Base-by-base conservation (phyloP, 2,113 vertebrate species). In the Microcebus griseorufus region DNA sequence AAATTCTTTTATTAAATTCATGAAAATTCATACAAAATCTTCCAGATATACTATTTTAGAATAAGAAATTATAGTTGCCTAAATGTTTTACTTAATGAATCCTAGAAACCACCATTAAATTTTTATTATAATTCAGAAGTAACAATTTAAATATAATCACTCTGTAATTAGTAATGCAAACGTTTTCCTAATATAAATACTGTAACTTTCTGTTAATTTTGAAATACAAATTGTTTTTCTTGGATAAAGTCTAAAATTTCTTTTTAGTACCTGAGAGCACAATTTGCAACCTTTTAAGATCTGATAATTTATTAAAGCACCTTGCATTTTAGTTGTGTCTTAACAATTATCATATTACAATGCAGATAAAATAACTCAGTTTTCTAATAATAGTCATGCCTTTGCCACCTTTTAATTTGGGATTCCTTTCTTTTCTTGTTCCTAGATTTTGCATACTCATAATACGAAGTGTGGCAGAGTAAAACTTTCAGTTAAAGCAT, bases 121-220 rank as follows among this genome's bases (percentile, higher is more conserved):
- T 78, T 88, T 94, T 81, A 79, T 48, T 76, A 29, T 97, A 99
- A 96, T 98, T 81, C 85, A 98, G 98, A 18, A 96, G 95, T 53
- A 96, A 94, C 27, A 97, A 98, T 11, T 98, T 98, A 48, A 93
- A 87, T 72, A 53, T 82, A 64, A 51, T 60, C 29, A 93, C 17
- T 42, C 9, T 94, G 17, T 96, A 60, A 79, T 55, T 10, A 55
- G 13, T 84, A 76, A 65, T 90, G 14, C 48, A 93, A 91, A 22
- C 6, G 88, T 90, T 90, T 97, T 88, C 45, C 80, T 37, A 93
- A 88, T 92, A 60, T 75, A 94, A 89, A 45, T 78, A 82, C 88
- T 83, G 3, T 64, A 80, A 95, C 64, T 10, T 90, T 70, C 17
- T 84, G 9, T 42, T 91, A 83, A 69, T 93, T 93, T 95, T 91